These are phyloP conservation scores for Chrysodeixis includens DNA, from an alignment of 2,888 invertebrate species.

Conservation along the genomic window DNA sequence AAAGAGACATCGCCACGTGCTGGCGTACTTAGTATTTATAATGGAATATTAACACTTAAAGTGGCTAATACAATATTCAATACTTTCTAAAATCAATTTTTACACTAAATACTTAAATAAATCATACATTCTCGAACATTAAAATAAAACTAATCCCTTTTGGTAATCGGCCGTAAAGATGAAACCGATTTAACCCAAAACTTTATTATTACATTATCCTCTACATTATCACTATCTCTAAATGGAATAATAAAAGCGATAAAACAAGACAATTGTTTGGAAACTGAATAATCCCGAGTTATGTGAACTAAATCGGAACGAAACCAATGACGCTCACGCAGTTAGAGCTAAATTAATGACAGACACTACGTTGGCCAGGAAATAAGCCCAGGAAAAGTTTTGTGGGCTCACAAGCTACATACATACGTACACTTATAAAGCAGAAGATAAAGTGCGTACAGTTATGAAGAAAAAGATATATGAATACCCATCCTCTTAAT, in stretches of 20 bases:
- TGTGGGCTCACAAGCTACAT: background rate
- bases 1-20: background rate
- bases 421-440: background rate
- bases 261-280: background rate
- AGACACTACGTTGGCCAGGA: background rate
- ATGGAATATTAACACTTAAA: background rate
- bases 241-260: background rate
- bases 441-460: background rate
- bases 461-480: background rate
- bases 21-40: background rate
- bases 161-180: background rate
- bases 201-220: background rate
- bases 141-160: background rate
- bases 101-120: too few species aligned
- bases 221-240: background rate
- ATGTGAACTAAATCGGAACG: constrained; percentile 2
- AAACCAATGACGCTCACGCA: background rate
- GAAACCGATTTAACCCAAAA: background rate
- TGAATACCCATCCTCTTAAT: background rate
- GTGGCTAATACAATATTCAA: background rate
- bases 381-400: constrained; percentile 1
- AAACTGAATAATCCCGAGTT: background rate
- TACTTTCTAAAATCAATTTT: too few species aligned
- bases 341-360: constrained; percentile 1
- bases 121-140: background rate